Evolutionary conservation across 92 coral and sea anemone genomes (phyloP).

Genomic region (Siderastrea radians): DNA sequence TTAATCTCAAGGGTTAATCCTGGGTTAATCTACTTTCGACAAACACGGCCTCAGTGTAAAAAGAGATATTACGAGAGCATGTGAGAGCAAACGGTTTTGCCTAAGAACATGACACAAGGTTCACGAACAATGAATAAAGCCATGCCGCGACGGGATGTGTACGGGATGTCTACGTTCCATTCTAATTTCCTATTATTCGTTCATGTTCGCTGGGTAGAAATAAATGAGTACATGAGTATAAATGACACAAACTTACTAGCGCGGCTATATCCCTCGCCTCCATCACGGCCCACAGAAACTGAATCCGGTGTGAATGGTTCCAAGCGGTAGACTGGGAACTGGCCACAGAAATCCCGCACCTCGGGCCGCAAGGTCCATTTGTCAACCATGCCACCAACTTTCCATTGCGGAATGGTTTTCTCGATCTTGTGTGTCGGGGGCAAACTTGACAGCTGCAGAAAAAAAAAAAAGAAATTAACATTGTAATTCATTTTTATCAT

Average conservation of each 20-base stretch:
- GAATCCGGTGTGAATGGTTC: slow-evolving; percentile 28
- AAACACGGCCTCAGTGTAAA: no score
- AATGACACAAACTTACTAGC: background rate
- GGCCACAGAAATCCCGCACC: slow-evolving; percentile 47
- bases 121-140: no score
- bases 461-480: background rate
- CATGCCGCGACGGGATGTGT: no score
- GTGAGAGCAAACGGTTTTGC: no score
- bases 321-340: slow-evolving; percentile 42
- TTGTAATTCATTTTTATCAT: background rate
- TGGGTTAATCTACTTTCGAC: no score
- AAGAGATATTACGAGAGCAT: no score
- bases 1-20: no score
- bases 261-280: background rate
- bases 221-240: background rate
- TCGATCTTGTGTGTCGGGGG: background rate
- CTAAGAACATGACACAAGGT: no score
- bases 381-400: slow-evolving; percentile 7
- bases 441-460: background rate
- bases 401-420: slow-evolving; percentile 12
- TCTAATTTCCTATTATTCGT: no score
- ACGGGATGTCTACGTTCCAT: background rate
- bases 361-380: slow-evolving; percentile 21
- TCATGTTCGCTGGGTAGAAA: no score
- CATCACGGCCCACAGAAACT: background rate